These are phyloP conservation scores for Sebastes minor DNA, from an alignment of 2,797 vertebrate species.

Conservation along the genomic window DNA sequence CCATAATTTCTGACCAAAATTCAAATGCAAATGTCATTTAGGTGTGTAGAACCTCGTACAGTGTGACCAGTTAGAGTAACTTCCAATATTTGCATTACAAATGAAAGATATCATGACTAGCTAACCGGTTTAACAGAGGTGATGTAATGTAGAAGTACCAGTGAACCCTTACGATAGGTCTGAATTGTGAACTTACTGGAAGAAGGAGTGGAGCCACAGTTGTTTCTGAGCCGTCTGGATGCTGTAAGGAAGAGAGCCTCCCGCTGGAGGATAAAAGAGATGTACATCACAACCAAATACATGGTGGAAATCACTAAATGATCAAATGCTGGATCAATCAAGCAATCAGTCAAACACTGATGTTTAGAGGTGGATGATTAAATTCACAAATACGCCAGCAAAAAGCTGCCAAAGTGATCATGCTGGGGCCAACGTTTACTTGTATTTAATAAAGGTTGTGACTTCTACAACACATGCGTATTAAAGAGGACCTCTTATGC, in stretches of 20 bases:
- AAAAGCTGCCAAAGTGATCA: neutral
- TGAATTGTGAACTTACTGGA: conserved; percentile 87
- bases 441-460: neutral
- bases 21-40: neutral
- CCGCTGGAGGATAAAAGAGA: conserved; percentile 80
- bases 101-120: neutral
- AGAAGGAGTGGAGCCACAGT: conserved; percentile 93
- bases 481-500: neutral
- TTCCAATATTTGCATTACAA: neutral
- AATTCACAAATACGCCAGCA: neutral
- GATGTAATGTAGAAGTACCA: neutral
- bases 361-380: neutral
- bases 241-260: conserved; percentile 96
- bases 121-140: neutral
- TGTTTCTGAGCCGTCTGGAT: conserved; percentile 97
- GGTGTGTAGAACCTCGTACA: neutral
- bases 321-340: neutral
- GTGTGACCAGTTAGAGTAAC: neutral
- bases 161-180: neutral
- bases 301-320: neutral
- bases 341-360: neutral
- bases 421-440: neutral
- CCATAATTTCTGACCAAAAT: neutral
- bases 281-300: neutral
- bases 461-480: neutral